A percentile compares a stretch with the other conserved stretches of the same genome.
phyloP scores from a whole-genome alignment of 2,113 vertebrate species.

The Passer montanus region DNA sequence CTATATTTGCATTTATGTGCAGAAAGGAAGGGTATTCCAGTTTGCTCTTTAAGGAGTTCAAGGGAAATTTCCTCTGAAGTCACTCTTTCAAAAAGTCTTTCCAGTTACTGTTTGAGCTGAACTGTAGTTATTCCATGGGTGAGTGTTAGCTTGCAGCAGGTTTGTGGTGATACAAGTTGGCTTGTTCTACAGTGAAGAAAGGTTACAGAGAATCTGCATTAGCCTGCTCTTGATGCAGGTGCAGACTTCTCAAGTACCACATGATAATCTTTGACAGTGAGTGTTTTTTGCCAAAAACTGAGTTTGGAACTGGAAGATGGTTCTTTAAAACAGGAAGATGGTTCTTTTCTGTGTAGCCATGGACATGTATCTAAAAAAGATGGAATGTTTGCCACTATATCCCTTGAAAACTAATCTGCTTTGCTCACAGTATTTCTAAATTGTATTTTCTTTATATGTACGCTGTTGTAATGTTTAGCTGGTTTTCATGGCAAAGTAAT shows the following conservation, averaged over 20 bases:
- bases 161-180: not conserved
- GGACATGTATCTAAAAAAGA: not conserved
- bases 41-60: not conserved
- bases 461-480: not conserved
- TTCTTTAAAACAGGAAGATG: not conserved
- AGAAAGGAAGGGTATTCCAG: not conserved
- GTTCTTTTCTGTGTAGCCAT: not conserved
- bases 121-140: not conserved
- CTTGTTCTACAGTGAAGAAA: not conserved
- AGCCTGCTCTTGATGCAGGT: not conserved
- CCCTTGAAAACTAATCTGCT: not conserved
- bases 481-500: not conserved
- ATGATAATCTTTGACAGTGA: not conserved
- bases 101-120: not conserved
- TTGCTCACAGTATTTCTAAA: not conserved
- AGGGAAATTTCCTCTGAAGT: not conserved
- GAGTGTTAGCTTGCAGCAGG: not conserved
- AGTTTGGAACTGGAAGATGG: not conserved
- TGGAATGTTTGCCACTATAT: not conserved
- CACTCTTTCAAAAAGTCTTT: not conserved
- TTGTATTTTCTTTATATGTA: not conserved
- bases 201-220: not conserved
- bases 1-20: not conserved
- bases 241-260: not conserved
- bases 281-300: not conserved